These are phyloP conservation scores for Apis dorsata DNA, from an alignment of 1,140 invertebrate species.

Conservation along the genomic window DNA sequence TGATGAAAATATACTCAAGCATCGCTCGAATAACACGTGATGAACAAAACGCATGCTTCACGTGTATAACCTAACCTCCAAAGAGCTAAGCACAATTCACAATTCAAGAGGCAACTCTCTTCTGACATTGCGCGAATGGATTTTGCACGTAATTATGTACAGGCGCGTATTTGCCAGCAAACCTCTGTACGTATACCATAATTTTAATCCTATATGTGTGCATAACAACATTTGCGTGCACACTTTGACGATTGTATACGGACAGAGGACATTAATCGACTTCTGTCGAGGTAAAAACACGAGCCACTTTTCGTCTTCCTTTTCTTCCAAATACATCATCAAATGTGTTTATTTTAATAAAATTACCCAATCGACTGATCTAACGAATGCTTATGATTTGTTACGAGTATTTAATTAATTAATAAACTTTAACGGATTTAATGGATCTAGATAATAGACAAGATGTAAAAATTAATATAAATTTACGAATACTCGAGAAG, in stretches of 20 bases:
- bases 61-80: conserved; percentile 11
- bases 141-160: conserved; percentile 56
- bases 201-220: conserved; percentile 43
- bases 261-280: conserved; percentile 38
- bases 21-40: background rate
- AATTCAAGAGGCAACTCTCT: conserved; percentile 24
- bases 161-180: conserved; percentile 35
- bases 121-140: conserved; percentile 51
- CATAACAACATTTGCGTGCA: conserved; percentile 28
- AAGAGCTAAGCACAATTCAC: conserved; percentile 21
- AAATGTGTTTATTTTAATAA: background rate
- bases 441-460: background rate
- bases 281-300: conserved; percentile 28
- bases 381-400: background rate
- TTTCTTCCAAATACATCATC: background rate
- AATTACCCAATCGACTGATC: background rate
- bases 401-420: background rate
- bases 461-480: background rate
- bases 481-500: background rate
- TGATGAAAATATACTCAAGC: background rate
- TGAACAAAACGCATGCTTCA: background rate
- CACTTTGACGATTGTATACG: conserved; percentile 22
- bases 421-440: background rate
- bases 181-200: conserved; percentile 41
- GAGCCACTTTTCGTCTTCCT: conserved; percentile 39